Evolutionary conservation across 2,888 invertebrate genomes (phyloP).

Genomic region (Zaprionus lineosus): DNA sequence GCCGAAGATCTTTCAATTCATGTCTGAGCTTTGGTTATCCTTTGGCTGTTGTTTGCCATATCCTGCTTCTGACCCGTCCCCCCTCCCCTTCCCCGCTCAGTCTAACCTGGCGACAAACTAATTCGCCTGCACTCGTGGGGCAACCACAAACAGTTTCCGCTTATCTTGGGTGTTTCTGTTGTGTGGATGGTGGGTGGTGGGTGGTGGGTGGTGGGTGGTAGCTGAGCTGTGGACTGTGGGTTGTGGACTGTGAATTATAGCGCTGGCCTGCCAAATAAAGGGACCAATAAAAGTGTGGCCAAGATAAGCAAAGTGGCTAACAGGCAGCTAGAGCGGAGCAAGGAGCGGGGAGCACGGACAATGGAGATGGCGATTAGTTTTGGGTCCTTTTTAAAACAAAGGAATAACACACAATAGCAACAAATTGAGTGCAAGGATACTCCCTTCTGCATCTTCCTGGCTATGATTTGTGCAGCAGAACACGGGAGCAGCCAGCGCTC

Average conservation of each 20-base stretch:
- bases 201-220: too few species aligned
- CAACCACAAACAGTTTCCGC: slow-evolving; percentile 47
- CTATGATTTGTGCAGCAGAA: slow-evolving; percentile 66
- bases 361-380: slow-evolving; percentile 12
- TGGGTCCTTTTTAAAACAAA: slow-evolving; percentile 21
- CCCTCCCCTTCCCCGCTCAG: neutral
- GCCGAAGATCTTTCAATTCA: neutral
- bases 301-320: slow-evolving; percentile 66
- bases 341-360: slow-evolving; percentile 4
- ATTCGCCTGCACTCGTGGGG: slow-evolving; percentile 48
- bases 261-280: slow-evolving; percentile 66
- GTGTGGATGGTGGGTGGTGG: too few species aligned
- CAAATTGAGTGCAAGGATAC: slow-evolving; percentile 31
- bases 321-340: slow-evolving; percentile 25
- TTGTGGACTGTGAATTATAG: slow-evolving; percentile 73
- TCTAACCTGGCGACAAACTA: slow-evolving; percentile 43
- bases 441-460: too few species aligned
- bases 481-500: too few species aligned
- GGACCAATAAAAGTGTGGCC: slow-evolving; percentile 71
- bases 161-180: slow-evolving; percentile 43
- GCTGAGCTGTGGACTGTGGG: too few species aligned
- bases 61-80: slow-evolving; percentile 7
- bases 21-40: neutral
- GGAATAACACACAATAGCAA: slow-evolving; percentile 11
- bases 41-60: slow-evolving; percentile 18